Conservation (phyloP, 92 coral and sea anemone species). For the Heteractis magnifica region DNA sequence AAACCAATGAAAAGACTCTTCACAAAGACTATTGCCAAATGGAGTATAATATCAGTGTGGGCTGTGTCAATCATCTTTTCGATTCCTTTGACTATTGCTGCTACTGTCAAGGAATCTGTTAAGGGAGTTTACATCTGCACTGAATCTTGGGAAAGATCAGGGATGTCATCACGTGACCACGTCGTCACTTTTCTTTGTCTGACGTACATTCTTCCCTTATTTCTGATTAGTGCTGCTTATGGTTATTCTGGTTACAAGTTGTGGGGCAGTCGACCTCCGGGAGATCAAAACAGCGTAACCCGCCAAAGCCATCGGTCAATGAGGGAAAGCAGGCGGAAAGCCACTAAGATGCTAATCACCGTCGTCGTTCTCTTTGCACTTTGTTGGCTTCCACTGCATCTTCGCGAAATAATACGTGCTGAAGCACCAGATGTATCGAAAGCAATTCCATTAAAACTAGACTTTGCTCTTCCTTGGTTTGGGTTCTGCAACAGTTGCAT, state of each 20-base stretch:
- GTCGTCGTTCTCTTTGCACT: slow-evolving; percentile 68
- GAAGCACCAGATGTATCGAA: slow-evolving; percentile 37
- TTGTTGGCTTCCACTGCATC: slow-evolving; percentile 80
- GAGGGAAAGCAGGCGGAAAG: slow-evolving; percentile 55
- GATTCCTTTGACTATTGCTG: slow-evolving; percentile 53
- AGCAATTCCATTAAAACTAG: slow-evolving; percentile 47
- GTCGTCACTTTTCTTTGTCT: slow-evolving; percentile 42
- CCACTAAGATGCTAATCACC: slow-evolving; percentile 73
- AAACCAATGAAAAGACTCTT: slow-evolving; percentile 52
- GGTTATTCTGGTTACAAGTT: slow-evolving; percentile 55
- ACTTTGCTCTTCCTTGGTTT: slow-evolving; percentile 64
- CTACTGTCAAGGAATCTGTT: slow-evolving; percentile 27
- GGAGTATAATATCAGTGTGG: slow-evolving; percentile 53
- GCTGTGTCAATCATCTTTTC: slow-evolving; percentile 46
- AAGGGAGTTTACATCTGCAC: slow-evolving; percentile 34
- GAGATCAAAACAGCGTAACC: slow-evolving; percentile 42
- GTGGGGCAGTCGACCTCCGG: slow-evolving; percentile 64
- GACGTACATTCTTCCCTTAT: slow-evolving; percentile 57
- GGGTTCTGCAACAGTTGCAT: slow-evolving; percentile 72
- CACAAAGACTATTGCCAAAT: slow-evolving; percentile 25
- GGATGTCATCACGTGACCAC: slow-evolving; percentile 45
- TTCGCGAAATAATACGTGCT: slow-evolving; percentile 55
- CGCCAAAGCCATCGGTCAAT: slow-evolving; percentile 32
- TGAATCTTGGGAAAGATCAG: slow-evolving; percentile 46
- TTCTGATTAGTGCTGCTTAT: slow-evolving; percentile 50